phyloP scores from a whole-genome alignment of 1,140 invertebrate species.

The Theocolax elegans region DNA sequence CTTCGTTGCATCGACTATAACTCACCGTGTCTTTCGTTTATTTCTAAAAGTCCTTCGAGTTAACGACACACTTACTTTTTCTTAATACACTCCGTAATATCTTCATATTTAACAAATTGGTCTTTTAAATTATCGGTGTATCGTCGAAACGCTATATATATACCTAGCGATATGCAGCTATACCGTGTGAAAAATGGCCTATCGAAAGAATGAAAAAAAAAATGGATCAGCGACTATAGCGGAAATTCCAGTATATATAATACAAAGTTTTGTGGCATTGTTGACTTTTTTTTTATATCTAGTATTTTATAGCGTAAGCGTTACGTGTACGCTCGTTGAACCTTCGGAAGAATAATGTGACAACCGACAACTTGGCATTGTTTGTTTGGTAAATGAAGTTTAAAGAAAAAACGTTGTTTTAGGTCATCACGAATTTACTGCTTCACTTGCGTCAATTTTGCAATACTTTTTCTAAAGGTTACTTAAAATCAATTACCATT shows the following conservation, averaged over 20 bases:
- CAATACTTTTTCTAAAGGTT: not conserved
- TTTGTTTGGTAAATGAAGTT: slow-evolving; percentile 27
- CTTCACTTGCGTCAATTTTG: not conserved
- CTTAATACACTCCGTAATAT: no score
- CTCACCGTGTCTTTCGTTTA: no score
- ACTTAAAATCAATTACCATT: no score
- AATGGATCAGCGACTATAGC: not conserved
- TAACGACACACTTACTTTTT: no score
- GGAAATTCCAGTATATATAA: slow-evolving; percentile 5
- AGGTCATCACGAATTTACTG: not conserved
- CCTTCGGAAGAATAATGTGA: not conserved
- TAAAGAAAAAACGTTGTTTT: not conserved
- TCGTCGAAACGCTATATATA: no score
- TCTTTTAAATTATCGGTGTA: no score
- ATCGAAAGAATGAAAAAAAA: not conserved
- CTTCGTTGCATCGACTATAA: no score
- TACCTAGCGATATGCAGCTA: no score
- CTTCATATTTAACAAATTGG: no score
- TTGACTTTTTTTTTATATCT: slow-evolving; percentile 3
- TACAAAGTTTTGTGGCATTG: slow-evolving; percentile 30
- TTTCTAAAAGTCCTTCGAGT: no score
- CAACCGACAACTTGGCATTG: slow-evolving; percentile 6
- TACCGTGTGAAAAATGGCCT: no score
- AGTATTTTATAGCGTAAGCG: not conserved
- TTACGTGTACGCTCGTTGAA: slow-evolving; percentile 6